Conservation (phyloP, 2,888 invertebrate species). For the Brachyptera putata region DNA sequence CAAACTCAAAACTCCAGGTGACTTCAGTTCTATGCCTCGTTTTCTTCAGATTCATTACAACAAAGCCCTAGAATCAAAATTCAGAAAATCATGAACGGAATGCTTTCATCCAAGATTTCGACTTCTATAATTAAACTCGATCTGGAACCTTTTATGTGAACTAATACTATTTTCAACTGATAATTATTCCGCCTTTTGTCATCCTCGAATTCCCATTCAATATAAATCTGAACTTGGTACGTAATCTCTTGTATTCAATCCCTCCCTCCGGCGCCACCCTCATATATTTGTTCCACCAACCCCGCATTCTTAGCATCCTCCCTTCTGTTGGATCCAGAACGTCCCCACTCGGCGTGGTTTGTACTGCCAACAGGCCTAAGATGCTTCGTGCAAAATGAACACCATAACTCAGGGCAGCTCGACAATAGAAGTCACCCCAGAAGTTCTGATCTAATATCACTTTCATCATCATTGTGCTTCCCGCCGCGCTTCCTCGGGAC, state of each 20-base stretch:
- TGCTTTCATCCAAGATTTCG: too few species aligned
- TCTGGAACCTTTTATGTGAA: neutral
- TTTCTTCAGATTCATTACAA: too few species aligned
- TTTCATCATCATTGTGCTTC: conserved; percentile 1
- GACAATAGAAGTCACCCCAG: conserved; percentile 23
- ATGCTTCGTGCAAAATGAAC: conserved; percentile 16
- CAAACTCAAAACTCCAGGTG: too few species aligned
- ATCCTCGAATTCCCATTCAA: conserved; percentile 6
- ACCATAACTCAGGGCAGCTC: conserved; percentile 24
- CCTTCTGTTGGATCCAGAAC: too few species aligned
- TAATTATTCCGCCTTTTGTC: neutral
- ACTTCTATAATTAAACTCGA: too few species aligned
- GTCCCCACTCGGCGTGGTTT: neutral
- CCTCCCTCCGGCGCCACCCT: conserved; percentile 5
- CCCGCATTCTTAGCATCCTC: neutral
- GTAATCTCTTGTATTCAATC: conserved; percentile 17
- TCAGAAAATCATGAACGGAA: too few species aligned
- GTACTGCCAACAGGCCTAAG: too few species aligned
- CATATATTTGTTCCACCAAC: neutral
- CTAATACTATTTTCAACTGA: neutral
- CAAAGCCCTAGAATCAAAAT: too few species aligned
- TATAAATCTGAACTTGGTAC: neutral
- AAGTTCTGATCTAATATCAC: conserved; percentile 11
- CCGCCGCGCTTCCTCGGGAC: too few species aligned
- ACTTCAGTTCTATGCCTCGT: too few species aligned